Conservation (phyloP, 1,140 invertebrate genomes). For the Pemphigus obesinymphae region DNA sequence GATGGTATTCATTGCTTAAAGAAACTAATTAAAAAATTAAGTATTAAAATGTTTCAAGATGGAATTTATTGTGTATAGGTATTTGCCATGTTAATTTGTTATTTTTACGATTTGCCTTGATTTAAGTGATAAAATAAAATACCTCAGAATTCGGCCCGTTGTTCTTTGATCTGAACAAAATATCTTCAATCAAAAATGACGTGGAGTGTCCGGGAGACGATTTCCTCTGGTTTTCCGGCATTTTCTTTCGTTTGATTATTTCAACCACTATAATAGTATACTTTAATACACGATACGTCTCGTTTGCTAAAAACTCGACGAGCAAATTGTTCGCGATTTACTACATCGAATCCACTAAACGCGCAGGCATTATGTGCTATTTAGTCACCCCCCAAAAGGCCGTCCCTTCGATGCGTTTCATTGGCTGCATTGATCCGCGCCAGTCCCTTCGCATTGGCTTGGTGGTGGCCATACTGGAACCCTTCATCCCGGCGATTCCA, state of each 20-base stretch:
- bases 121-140: too few species aligned
- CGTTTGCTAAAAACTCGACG: background rate
- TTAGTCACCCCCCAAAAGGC: constrained; percentile 19
- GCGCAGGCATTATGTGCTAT: constrained; percentile 8
- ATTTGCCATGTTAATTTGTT: too few species aligned
- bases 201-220: constrained; percentile 30
- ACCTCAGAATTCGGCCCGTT: constrained; percentile 7
- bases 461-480: constrained; percentile 23
- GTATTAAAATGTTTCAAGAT: too few species aligned
- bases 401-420: background rate
- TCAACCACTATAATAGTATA: background rate
- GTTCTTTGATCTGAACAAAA: constrained; percentile 35
- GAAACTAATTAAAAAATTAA: too few species aligned
- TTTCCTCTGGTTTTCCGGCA: constrained; percentile 24
- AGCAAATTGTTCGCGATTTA: constrained; percentile 3
- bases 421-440: constrained; percentile 15
- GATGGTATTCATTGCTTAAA: too few species aligned
- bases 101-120: too few species aligned
- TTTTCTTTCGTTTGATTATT: background rate
- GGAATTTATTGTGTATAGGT: too few species aligned
- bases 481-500: background rate
- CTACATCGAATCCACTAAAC: background rate
- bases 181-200: constrained; percentile 42
- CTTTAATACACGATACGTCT: background rate
- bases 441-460: background rate